These are phyloP conservation scores for Steatocranus sp. DNA, from an alignment of 2,797 vertebrate species.

Conservation along the genomic window DNA sequence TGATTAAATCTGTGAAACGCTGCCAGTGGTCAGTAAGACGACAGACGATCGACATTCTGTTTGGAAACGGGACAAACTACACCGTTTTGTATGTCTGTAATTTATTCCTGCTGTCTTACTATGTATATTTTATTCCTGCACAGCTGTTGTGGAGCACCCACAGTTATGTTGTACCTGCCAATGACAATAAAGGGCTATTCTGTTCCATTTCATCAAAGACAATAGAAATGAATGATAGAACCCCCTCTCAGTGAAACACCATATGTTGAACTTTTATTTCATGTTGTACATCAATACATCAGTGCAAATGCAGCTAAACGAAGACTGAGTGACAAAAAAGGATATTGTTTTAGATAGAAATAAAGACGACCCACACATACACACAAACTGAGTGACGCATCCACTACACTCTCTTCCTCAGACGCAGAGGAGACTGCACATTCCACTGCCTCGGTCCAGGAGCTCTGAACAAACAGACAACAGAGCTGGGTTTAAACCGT, in stretches of 20 bases:
- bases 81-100: not conserved
- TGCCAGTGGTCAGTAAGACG: not conserved
- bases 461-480: slow-evolving; percentile 37
- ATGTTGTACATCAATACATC: not conserved
- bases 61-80: too few species aligned
- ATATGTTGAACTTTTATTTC: not conserved
- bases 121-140: fast-evolving
- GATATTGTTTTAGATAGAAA: not conserved
- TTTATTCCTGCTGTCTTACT: not conserved
- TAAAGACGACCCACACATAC: not conserved
- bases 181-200: not conserved
- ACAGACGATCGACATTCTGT: not conserved
- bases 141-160: not conserved
- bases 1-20: not conserved
- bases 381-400: not conserved
- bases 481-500: not conserved
- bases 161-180: not conserved
- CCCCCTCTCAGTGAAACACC: not conserved
- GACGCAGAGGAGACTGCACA: slow-evolving; percentile 67
- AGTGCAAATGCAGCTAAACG: not conserved
- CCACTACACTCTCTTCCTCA: slow-evolving; percentile 5
- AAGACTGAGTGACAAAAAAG: not conserved
- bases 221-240: not conserved
- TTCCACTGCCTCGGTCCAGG: slow-evolving; percentile 59
- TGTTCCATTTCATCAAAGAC: not conserved